Base-by-base conservation (phyloP, 1,140 invertebrate genomes). In the Cydia fagiglandana region DNA sequence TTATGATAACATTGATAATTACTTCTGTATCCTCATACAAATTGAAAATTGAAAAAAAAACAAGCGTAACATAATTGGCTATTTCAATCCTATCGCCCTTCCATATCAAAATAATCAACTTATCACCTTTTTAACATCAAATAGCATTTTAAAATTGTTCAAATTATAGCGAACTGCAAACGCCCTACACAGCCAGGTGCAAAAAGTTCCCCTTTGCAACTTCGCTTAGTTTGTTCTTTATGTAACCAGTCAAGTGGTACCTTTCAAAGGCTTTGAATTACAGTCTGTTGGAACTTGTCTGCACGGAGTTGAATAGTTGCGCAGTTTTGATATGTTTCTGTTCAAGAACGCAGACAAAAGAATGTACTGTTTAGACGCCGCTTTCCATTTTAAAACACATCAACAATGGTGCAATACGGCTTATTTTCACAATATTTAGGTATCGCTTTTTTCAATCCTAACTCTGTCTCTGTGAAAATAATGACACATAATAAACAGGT, bases 241-340 rank as follows among this genome's bases (percentile, higher is more conserved):
- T 70, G 66, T 70, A 70, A 70, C 66, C 66, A 70, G 66, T 70
- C 66, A 70, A 70, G 66, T 70, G 66, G 66, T 70, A 70, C 66
- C 66, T 70, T 70, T 70, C 30, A 70, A 70, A 70, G 34, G 66
- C 66, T 70, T 70, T 70, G 66, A 70, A 70, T 70, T 38, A 70
- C 66, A 66, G 64, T 66, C 64, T 70, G 66, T 38, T 38, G 30
- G n/a, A 38, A 70, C 12, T 70, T 70, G 66, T 70, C 66, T 70
- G 66, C n/a, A 10, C 66, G n/a, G 34, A 41, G 30, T 17, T 61
- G 56, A 70, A 38, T 70, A 70, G 64, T 66, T 66, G 64, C 64
- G 64, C 28, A 66, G 66, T 70, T 70, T 70, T 70, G 66, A 70
- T 70, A 70, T 70, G 66, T 70, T 70, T 70, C 66, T 70, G 30